Evolutionary conservation across 2,888 invertebrate genomes (phyloP), one percentile per base, ranked within the genome.

Genomic region (Meiosimyza platycephala): DNA sequence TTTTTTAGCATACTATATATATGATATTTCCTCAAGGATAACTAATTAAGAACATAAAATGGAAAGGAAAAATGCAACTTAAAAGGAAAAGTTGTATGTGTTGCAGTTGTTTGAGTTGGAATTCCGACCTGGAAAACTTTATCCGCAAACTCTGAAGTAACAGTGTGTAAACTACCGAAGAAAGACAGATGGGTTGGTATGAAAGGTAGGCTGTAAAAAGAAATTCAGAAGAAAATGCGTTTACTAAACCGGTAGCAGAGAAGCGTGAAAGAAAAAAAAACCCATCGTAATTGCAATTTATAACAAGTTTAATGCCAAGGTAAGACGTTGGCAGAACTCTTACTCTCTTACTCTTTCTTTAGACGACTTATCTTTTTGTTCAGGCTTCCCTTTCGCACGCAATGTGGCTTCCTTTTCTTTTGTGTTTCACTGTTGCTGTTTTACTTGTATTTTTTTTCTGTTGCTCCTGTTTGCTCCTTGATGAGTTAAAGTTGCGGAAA

Each of bases 261-360:
- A 9, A 40, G 40, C 28, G 4, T 28, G 28, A 28, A 40, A 40
- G 40, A 7, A 40, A 3, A 18, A 48, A 48, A 48, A 63, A 18
- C 7, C 16, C 47, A 16, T 22, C 47, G n/a, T 63, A 63, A 63
- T 48, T 63, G 63, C 47, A 63, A 63, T 63, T 63, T 63, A 63
- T 18, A 47, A 63, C 63, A 47, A 63, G 63, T 63, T 63, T 40
- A 63, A 63, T 40, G 63, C 63, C 63, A 63, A 63, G 63, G 63
- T 63, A 47, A 63, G 63, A 16, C 40, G 40, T 40, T 47, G 47
- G n/a, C 12, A 16, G 6, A 40, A 9, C 6, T 13, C 57, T 13
- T 11, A 16, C 28, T 28, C 22, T 15, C 28, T 57, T 18, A 28
- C 22, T 6, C 22, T 18, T 57, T 57, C 28, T 57, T 57, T 57